phyloP scores from a whole-genome alignment of 1,140 invertebrate genomes.

The Penaeus chinensis region DNA sequence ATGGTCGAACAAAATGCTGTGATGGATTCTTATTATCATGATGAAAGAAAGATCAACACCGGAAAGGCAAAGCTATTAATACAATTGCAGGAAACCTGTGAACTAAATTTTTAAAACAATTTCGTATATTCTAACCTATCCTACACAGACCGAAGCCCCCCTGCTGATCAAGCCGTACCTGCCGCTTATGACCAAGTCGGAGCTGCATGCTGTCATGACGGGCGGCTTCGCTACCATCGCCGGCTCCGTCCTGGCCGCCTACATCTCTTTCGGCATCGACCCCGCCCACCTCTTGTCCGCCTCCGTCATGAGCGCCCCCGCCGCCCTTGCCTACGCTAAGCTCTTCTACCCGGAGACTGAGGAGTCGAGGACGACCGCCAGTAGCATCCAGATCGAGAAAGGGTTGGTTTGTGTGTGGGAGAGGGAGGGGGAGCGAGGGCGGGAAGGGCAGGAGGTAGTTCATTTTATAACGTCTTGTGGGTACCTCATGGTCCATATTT shows the following conservation, averaged over 20 bases:
- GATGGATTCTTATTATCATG: too few species aligned
- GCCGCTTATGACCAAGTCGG: conserved; percentile 83
- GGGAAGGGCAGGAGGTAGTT: too few species aligned
- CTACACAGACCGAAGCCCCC: conserved; percentile 85
- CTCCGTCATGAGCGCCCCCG: conserved; percentile 94
- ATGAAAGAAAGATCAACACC: too few species aligned
- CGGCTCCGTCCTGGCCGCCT: conserved; percentile 91
- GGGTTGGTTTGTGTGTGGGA: conserved; percentile 67
- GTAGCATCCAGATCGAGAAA: conserved; percentile 71
- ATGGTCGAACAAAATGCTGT: too few species aligned
- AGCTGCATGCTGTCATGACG: conserved; percentile 92
- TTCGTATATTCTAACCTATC: background rate
- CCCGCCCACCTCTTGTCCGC: conserved; percentile 86
- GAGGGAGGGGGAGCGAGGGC: too few species aligned
- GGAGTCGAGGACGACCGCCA: conserved; percentile 77
- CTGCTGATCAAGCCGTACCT: conserved; percentile 89
- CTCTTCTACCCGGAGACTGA: conserved; percentile 91
- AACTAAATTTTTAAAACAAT: too few species aligned
- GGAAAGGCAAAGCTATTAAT: too few species aligned
- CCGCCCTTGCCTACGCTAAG: conserved; percentile 88
- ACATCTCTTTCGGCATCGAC: conserved; percentile 90
- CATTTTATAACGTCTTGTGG: too few species aligned
- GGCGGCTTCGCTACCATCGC: conserved; percentile 96
- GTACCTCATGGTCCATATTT: too few species aligned
- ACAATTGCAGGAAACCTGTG: too few species aligned